Evolutionary conservation across 2,797 vertebrate species (phyloP).

Genomic region (Parotocinclus haroldoi): DNA sequence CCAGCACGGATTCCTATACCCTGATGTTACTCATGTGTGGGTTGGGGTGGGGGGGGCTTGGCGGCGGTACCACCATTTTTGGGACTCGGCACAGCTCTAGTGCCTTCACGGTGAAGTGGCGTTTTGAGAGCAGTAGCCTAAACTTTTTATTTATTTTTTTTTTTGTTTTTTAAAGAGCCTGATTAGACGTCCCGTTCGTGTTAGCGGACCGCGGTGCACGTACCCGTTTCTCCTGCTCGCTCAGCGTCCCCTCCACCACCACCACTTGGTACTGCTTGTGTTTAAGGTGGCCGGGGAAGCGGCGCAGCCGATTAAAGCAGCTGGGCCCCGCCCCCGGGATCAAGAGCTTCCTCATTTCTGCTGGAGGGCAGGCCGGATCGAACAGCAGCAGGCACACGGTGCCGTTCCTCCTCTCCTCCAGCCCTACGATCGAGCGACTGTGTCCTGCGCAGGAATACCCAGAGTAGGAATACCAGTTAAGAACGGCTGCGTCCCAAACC

Average conservation of each 20-base stretch:
- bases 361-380: slow-evolving; percentile 78
- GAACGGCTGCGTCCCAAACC: no score
- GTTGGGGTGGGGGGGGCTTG: no score
- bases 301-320: slow-evolving; percentile 71
- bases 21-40: no score
- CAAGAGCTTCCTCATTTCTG: slow-evolving; percentile 80
- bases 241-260: slow-evolving; percentile 74
- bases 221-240: slow-evolving; percentile 80
- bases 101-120: no score
- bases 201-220: neutral
- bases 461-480: neutral
- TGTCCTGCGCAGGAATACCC: slow-evolving; percentile 69
- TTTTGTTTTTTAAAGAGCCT: no score
- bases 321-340: slow-evolving; percentile 58
- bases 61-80: no score
- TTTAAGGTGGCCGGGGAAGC: slow-evolving; percentile 75
- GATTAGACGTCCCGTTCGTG: no score
- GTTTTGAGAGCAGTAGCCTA: no score
- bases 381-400: slow-evolving; percentile 81
- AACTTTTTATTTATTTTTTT: no score
- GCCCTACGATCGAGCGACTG: slow-evolving; percentile 84
- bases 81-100: no score
- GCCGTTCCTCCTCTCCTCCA: slow-evolving; percentile 86
- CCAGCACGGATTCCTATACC: no score
- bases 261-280: slow-evolving; percentile 92